Conservation (phyloP, 2,113 vertebrate genomes). For the Salminus brasiliensis region DNA sequence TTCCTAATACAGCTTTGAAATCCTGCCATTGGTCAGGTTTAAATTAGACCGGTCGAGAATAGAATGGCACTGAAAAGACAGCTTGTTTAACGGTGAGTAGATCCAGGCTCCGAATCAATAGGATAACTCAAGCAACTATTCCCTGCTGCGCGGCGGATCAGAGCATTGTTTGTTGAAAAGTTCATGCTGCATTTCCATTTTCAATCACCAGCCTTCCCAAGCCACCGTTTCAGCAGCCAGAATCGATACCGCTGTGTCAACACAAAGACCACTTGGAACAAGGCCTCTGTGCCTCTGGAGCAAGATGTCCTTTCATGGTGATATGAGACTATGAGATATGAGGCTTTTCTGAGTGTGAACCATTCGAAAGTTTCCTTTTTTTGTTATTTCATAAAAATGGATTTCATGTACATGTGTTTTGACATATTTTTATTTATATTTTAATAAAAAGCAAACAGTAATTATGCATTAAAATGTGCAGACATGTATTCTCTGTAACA, state of each 20-base stretch:
- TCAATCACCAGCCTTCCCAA: conserved; percentile 32
- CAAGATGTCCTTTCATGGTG: not conserved
- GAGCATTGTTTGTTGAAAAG: conserved; percentile 12
- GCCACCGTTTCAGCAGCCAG: conserved; percentile 15
- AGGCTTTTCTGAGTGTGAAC: not conserved
- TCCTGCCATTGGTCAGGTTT: not conserved
- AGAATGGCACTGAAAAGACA: conserved; percentile 12
- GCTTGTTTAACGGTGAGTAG: conserved; percentile 24
- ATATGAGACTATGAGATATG: not conserved
- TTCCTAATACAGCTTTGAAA: conserved; percentile 2
- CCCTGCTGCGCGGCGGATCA: conserved; percentile 22
- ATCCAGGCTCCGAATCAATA: conserved; percentile 24
- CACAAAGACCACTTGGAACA: conserved; percentile 15
- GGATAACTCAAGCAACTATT: conserved; percentile 26
- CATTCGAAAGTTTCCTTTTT: no score
- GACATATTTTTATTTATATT: no score
- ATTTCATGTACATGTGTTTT: no score
- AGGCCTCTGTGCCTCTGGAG: not conserved
- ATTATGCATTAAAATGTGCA: no score
- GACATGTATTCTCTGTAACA: not conserved
- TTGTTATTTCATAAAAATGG: no score
- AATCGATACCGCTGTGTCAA: conserved; percentile 33
- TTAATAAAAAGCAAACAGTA: no score
- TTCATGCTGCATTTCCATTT: conserved; percentile 44
- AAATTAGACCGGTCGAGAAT: conserved; percentile 2